Base-by-base conservation (phyloP, 2,888 invertebrate genomes). In the Zaprionus obscuricornis region DNA sequence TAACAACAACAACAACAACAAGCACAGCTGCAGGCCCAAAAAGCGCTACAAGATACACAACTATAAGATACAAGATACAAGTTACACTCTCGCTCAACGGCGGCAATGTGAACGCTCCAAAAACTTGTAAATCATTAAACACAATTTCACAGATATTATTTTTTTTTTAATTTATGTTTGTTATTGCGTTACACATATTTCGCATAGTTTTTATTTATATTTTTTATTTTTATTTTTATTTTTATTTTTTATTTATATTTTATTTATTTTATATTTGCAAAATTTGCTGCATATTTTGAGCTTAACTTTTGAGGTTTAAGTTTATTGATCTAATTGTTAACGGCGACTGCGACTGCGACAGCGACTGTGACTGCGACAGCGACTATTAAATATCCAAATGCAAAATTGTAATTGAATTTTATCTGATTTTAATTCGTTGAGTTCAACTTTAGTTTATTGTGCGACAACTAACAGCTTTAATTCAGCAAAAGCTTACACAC, bases 1-100 rank as follows among this genome's bases (percentile, higher is more conserved):
- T 6, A 4, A 8, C 4, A 8, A 6, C 24, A 24, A n/a, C 18
- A 14, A 20, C 18, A 14, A 20, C 22, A 60, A 49, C 56, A 63
- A 60, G 62, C 60, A 58, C 58, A 62, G 56, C 79, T 78, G 72
- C 72, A 74, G 66, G 66, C 57, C 56, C 74, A 43, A 10, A 20
- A 33, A 31, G 22, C 45, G 49, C 47, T 63, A 36, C 55, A 49
- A 60, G 36, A 63, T 42, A 49, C 49, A 29, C 18, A 33, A 16
- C 31, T 3, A 49, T 16, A 45, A 51, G 57, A 45, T 64, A 45
- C 50, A 66, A 66, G 52, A 54, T 52, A 56, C 68, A 63, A 59
- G 52, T 50, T 43, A 11, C 46, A 22, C 4, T 7, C 4, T 5
- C 22, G 22, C 4, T 22, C n/a, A 22, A 22, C 4, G 7, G 22